These are phyloP conservation scores for Eurois occulta DNA, from an alignment of 2,888 invertebrate genomes.

Conservation along the genomic window DNA sequence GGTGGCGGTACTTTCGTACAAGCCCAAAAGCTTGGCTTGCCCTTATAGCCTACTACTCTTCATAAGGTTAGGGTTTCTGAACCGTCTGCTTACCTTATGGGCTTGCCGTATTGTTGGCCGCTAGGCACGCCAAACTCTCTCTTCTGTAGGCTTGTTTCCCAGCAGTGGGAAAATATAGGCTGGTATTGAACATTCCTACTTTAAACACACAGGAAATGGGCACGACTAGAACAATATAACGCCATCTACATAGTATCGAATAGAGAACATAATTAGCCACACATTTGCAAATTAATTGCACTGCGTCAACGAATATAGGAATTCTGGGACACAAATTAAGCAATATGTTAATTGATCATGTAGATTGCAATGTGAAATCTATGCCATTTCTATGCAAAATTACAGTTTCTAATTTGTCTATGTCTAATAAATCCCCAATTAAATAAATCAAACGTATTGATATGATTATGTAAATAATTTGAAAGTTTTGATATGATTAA, in stretches of 20 bases:
- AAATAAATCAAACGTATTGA: background rate
- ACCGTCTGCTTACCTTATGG: too few species aligned
- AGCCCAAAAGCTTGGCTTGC: too few species aligned
- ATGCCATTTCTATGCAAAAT: slow-evolving; percentile 22
- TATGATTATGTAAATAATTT: background rate
- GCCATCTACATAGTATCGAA: background rate
- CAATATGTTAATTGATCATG: slow-evolving; percentile 46
- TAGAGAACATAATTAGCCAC: slow-evolving; percentile 31
- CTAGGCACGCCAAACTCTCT: too few species aligned
- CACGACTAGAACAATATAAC: slow-evolving; percentile 3
- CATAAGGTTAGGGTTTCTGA: too few species aligned
- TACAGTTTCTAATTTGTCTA: background rate
- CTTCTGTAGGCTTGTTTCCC: background rate
- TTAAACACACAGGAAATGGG: background rate
- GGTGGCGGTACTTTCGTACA: too few species aligned
- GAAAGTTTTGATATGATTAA: too few species aligned
- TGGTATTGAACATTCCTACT: background rate
- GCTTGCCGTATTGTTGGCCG: too few species aligned
- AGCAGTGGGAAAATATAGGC: background rate
- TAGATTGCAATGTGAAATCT: slow-evolving; percentile 15
- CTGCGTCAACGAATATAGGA: slow-evolving; percentile 47
- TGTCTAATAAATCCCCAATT: background rate
- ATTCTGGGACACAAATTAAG: slow-evolving; percentile 35
- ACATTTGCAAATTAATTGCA: slow-evolving; percentile 50
- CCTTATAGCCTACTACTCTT: too few species aligned